These are phyloP conservation scores for Cheilinus undulatus DNA, from an alignment of 2,113 vertebrate genomes.

Conservation along the genomic window DNA sequence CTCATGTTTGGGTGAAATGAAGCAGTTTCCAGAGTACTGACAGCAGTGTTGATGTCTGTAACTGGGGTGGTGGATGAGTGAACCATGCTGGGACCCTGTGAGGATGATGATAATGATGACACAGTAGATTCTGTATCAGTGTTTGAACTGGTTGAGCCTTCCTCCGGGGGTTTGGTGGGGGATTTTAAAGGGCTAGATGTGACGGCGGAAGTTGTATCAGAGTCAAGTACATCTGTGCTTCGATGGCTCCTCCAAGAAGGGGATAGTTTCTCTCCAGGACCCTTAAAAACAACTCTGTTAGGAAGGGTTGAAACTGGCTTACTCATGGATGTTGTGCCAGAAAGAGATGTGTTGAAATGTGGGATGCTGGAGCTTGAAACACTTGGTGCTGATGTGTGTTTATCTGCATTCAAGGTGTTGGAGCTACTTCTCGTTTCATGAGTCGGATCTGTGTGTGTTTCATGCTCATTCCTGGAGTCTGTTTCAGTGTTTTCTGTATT, in stretches of 20 bases:
- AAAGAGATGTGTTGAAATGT: background rate
- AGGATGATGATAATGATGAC: conserved; percentile 6
- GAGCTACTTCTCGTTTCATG: background rate
- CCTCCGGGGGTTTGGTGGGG: background rate
- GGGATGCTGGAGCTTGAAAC: background rate
- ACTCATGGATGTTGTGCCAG: conserved; percentile 17
- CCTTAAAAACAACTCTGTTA: conserved; percentile 8
- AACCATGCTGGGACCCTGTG: conserved; percentile 1
- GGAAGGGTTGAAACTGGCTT: background rate
- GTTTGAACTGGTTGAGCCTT: conserved; percentile 8
- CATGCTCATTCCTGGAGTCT: background rate
- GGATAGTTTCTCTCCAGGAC: background rate
- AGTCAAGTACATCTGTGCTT: conserved; percentile 29
- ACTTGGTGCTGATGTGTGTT: background rate
- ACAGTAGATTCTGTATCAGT: conserved; percentile 14
- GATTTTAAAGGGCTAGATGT: conserved; percentile 41
- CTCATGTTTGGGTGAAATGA: conserved; percentile 29
- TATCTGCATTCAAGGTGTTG: background rate
- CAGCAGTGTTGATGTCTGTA: conserved; percentile 13
- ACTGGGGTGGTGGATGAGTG: conserved; percentile 25
- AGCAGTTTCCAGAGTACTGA: conserved; percentile 20
- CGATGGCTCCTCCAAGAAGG: conserved; percentile 45
- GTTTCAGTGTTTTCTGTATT: conserved; percentile 10
- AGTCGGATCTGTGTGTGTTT: conserved; percentile 10
- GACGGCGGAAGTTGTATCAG: conserved; percentile 22